These are phyloP conservation scores for Nasonia vitripennis DNA, from an alignment of 1,140 invertebrate genomes.

Conservation along the genomic window DNA sequence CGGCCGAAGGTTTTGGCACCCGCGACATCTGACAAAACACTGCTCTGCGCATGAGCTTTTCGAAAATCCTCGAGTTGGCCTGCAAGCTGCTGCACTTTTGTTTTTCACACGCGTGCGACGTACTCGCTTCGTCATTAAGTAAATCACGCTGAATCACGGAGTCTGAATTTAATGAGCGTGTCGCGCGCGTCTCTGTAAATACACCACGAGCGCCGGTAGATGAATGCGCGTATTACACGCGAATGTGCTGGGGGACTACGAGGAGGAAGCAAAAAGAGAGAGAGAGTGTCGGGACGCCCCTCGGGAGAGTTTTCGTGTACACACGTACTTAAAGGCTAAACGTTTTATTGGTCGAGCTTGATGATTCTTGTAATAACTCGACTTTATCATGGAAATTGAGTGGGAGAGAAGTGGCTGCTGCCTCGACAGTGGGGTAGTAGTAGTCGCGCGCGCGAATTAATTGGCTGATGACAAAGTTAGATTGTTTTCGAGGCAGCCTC, in stretches of 20 bases:
- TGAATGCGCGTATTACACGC: slow-evolving; percentile 12
- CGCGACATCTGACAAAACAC: slow-evolving; percentile 58
- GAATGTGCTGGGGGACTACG: not conserved
- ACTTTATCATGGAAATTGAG: slow-evolving; percentile 2
- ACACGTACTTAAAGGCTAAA: not conserved
- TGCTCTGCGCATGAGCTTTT: slow-evolving; percentile 23
- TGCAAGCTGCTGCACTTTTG: not conserved
- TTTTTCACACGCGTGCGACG: slow-evolving; percentile 3
- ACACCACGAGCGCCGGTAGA: not conserved
- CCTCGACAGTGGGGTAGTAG: not conserved
- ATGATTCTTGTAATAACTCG: not conserved
- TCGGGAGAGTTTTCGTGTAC: not conserved
- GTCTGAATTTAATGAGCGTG: slow-evolving; percentile 57
- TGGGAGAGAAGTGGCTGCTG: not conserved
- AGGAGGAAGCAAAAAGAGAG: not conserved
- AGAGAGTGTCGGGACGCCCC: not conserved
- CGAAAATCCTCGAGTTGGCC: slow-evolving; percentile 44
- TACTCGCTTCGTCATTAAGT: slow-evolving; percentile 54
- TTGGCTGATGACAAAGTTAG: not conserved
- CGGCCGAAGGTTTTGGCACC: slow-evolving; percentile 54
- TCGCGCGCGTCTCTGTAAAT: not conserved
- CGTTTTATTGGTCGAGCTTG: slow-evolving; percentile 16
- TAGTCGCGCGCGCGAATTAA: not conserved
- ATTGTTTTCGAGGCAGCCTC: too few relatives aligned
- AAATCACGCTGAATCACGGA: slow-evolving; percentile 53